Percentiles rank a stretch among this genome's conserved stretches.
Evolutionary conservation across 2,888 invertebrate species (phyloP).

Genomic region (Scaeva pyrastri): DNA sequence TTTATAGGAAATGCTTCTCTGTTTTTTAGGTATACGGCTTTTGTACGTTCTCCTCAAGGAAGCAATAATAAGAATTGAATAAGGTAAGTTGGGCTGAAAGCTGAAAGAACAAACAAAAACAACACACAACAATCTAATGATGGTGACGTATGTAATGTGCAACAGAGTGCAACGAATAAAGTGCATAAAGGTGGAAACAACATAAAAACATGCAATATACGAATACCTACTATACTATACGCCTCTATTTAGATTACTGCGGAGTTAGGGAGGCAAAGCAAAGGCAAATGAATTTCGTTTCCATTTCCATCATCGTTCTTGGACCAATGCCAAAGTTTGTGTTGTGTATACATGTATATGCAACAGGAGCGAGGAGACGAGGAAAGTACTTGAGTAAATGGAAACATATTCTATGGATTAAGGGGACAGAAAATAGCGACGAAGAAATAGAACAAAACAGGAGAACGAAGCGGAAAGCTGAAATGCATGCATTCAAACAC

Average conservation of each 20-base stretch:
- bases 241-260: background rate
- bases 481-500: background rate
- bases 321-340: background rate
- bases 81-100: background rate
- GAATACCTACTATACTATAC: too few species aligned
- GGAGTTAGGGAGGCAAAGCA: background rate
- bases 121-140: background rate
- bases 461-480: background rate
- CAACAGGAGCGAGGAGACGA: background rate
- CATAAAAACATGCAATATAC: too few species aligned
- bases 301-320: background rate
- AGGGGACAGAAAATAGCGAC: background rate
- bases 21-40: slow-evolving; percentile 11
- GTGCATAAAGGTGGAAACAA: background rate
- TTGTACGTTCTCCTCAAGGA: background rate
- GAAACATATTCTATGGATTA: background rate
- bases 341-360: background rate
- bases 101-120: slow-evolving; percentile 18
- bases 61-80: background rate
- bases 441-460: background rate
- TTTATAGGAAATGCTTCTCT: slow-evolving; percentile 30
- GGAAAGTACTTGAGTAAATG: background rate
- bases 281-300: background rate
- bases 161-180: slow-evolving; percentile 27
- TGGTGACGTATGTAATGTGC: slow-evolving; percentile 22